phyloP scores from a whole-genome alignment of 1,140 invertebrate species.

The Tetragonula clypearis region DNA sequence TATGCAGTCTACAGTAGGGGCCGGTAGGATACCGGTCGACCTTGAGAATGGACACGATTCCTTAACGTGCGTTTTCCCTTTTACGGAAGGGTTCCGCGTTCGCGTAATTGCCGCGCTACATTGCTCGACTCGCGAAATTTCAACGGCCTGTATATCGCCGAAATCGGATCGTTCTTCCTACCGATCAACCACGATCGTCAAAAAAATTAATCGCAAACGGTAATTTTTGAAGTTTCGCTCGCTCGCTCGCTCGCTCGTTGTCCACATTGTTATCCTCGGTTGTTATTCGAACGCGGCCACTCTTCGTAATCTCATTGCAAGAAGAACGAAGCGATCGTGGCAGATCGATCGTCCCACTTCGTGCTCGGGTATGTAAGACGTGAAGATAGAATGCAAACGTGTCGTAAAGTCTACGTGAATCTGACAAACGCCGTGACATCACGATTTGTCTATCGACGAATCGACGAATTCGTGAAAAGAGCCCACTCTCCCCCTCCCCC shows the following conservation, averaged over 20 bases:
- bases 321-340: constrained; percentile 18
- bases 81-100: constrained; percentile 71
- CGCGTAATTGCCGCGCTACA: constrained; percentile 63
- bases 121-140: constrained; percentile 51
- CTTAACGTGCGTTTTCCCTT: constrained; percentile 71
- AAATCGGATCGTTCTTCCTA: not conserved
- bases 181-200: not conserved
- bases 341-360: constrained; percentile 54
- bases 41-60: constrained; percentile 74
- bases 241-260: not conserved
- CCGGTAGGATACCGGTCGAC: constrained; percentile 73
- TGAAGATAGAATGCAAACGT: not conserved
- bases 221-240: not conserved
- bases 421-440: constrained; percentile 2
- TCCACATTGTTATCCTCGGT: not conserved
- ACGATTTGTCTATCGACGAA: constrained; percentile 20
- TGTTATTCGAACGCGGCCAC: not conserved
- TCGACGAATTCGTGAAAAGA: too few species aligned
- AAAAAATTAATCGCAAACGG: not conserved
- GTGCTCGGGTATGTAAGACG: not conserved
- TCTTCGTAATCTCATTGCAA: constrained; percentile 13
- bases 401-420: constrained; percentile 42
- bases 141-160: not conserved
- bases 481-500: not conserved
- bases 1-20: constrained; percentile 68